Percentiles rank a stretch among this genome's conserved stretches.
Evolutionary conservation across 2,113 vertebrate genomes (phyloP).

Genomic region (Phainopepla nitens): DNA sequence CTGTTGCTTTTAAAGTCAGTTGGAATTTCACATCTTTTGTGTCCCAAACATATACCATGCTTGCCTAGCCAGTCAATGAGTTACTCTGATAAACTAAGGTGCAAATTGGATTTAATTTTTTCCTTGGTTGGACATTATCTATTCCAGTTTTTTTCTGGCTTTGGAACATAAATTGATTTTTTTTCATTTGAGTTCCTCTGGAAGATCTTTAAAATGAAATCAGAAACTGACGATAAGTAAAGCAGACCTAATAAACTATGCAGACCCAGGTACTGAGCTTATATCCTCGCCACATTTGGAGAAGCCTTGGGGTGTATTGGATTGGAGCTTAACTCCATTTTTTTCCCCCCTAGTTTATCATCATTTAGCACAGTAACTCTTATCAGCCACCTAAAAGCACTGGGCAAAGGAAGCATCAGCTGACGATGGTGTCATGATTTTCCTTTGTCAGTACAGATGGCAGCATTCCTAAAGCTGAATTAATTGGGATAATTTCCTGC

Average conservation of each 20-base stretch:
- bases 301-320: not conserved
- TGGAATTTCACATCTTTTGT: not conserved
- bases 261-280: not conserved
- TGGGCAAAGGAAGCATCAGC: not conserved
- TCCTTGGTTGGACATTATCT: not conserved
- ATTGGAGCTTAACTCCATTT: not conserved
- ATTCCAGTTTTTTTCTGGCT: not conserved
- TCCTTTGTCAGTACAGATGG: not conserved
- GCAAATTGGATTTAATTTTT: not conserved
- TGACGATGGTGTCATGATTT: not conserved
- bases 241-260: not conserved
- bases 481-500: not conserved
- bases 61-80: not conserved
- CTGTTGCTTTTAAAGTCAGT: not conserved
- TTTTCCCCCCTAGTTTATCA: rapidly evolving
- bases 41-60: not conserved
- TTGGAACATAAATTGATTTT: not conserved
- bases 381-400: not conserved
- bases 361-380: not conserved
- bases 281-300: not conserved
- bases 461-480: rapidly evolving
- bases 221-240: not conserved
- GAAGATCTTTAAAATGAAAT: not conserved
- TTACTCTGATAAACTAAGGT: not conserved
- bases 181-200: not conserved